Evolutionary conservation across 2,888 invertebrate species (phyloP).

Genomic region (Buathra laborator): DNA sequence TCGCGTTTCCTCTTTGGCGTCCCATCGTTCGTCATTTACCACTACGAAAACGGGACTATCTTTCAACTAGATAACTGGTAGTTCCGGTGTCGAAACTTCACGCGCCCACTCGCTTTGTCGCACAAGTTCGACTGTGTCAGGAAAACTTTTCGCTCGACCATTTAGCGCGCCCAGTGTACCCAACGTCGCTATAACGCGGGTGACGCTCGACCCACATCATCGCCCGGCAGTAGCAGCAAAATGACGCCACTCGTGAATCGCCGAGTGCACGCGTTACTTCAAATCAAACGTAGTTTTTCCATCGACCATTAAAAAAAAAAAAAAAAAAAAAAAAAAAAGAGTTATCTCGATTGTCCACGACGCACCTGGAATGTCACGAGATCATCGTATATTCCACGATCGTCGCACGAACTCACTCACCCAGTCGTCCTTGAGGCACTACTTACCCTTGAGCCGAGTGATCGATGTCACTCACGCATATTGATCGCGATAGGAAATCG

Average conservation of each 20-base stretch:
- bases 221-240: neutral
- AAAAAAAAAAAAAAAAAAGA: no score
- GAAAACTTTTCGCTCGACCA: constrained; percentile 18
- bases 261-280: no score
- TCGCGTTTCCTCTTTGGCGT: neutral
- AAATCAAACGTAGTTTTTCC: no score
- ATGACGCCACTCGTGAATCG: neutral
- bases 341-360: neutral
- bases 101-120: constrained; percentile 69
- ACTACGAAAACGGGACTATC: constrained; percentile 33
- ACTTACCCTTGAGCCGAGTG: constrained; percentile 35
- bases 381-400: neutral
- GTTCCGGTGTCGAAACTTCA: constrained; percentile 76
- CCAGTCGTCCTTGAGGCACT: constrained; percentile 23
- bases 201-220: neutral
- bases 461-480: constrained; percentile 39
- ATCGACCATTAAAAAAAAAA: no score
- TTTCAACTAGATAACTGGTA: constrained; percentile 73
- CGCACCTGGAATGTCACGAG: neutral
- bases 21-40: neutral
- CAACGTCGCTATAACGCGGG: neutral
- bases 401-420: neutral
- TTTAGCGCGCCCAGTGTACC: constrained; percentile 7
- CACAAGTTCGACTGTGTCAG: constrained; percentile 34
- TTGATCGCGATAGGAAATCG: constrained; percentile 45